phyloP scores from a whole-genome alignment of 2,113 vertebrate species.

The Pelecanoides urinatrix region DNA sequence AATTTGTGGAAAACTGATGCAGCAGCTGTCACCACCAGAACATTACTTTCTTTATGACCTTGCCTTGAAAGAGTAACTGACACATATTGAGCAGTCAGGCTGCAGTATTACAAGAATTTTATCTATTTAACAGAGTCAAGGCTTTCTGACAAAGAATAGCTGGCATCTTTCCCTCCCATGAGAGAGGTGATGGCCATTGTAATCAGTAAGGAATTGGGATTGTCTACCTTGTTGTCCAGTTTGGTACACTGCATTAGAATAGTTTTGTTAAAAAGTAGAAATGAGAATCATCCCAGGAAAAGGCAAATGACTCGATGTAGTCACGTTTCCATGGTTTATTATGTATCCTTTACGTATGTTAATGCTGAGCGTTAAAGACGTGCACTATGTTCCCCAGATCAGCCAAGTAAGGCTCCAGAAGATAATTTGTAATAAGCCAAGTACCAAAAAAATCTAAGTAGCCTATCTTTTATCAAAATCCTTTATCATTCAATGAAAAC shows the following conservation, averaged over 20 bases:
- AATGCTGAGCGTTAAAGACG: not conserved
- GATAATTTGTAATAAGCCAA: not conserved
- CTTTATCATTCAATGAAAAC: constrained; percentile 31
- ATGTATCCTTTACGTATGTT: not conserved
- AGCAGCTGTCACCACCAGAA: constrained; percentile 36
- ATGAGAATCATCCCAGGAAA: not conserved
- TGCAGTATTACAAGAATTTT: not conserved
- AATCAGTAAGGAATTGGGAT: not conserved
- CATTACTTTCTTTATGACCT: constrained; percentile 31
- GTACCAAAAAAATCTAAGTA: not conserved
- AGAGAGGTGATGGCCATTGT: not conserved
- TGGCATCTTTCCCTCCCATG: not conserved
- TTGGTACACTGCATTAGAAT: not conserved
- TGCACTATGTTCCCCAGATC: not conserved
- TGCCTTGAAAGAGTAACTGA: constrained; percentile 22
- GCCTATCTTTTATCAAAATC: constrained; percentile 6
- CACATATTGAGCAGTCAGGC: constrained; percentile 33
- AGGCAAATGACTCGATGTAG: not conserved
- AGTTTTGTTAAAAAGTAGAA: not conserved
- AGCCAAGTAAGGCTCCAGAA: not conserved
- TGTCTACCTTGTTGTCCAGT: not conserved
- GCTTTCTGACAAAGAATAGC: not conserved
- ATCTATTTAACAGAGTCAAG: not conserved
- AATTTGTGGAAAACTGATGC: constrained; percentile 33
- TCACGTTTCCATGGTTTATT: not conserved